Conservation (phyloP, 2,113 vertebrate species). For the Gasterosteus nipponicus region DNA sequence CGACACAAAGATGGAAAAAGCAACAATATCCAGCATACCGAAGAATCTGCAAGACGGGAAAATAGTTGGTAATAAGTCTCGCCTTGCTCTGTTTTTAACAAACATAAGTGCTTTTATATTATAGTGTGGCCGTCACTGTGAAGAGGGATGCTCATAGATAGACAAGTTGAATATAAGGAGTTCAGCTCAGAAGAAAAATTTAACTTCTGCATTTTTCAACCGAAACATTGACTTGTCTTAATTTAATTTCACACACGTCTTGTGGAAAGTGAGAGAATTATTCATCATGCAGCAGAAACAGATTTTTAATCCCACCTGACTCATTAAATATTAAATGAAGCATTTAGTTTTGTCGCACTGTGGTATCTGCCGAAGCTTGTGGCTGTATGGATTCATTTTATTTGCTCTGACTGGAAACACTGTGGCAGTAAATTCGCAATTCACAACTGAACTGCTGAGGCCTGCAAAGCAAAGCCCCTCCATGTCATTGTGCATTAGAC, state of each 20-base stretch:
- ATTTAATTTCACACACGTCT: slow-evolving; percentile 31
- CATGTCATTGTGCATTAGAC: not conserved
- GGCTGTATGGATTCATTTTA: slow-evolving; percentile 34
- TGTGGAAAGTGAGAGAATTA: slow-evolving; percentile 34
- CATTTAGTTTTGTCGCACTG: slow-evolving; percentile 30
- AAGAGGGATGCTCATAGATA: not conserved
- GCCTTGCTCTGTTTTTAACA: slow-evolving; percentile 25
- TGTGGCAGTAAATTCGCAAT: slow-evolving; percentile 7
- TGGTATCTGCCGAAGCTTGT: not conserved
- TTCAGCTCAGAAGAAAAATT: not conserved
- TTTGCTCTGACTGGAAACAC: slow-evolving; percentile 3
- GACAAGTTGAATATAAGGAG: not conserved
- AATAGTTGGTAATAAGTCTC: slow-evolving; percentile 13
- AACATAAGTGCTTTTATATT: slow-evolving; percentile 16
- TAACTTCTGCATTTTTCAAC: not conserved
- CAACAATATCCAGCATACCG: slow-evolving; percentile 30
- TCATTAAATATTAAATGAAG: slow-evolving; percentile 51
- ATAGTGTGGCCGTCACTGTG: not conserved
- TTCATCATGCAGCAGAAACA: slow-evolving; percentile 31
- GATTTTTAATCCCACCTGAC: slow-evolving; percentile 46
- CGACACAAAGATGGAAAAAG: slow-evolving; percentile 42
- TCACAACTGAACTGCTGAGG: slow-evolving; percentile 12
- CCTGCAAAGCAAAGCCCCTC: not conserved
- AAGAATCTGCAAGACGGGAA: slow-evolving; percentile 41
- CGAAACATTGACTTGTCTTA: slow-evolving; percentile 26